Evolutionary conservation across 2,888 invertebrate species (phyloP), one percentile per base, ranked within the genome.

Genomic region (Limnephilus auricula): DNA sequence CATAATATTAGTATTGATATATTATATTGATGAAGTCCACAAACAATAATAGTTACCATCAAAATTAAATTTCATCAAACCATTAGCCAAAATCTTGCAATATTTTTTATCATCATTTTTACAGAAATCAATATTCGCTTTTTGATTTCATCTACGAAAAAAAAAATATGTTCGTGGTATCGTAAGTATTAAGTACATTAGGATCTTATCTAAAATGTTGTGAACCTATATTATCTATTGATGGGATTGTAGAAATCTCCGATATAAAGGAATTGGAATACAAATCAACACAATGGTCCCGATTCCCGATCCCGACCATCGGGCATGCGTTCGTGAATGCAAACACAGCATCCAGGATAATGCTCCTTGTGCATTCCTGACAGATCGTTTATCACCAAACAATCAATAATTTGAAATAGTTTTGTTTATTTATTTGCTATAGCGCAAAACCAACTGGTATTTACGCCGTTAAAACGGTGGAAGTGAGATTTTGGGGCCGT

Each of bases 321-420:
- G 86, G 50, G 45, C 50, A 86, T 86, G 50, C 86, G 50, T 50
- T 86, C 86, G 31, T 45, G 86, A 86, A 50, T 45, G 86, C 50
- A 86, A 45, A 15, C 40, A 45, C 86, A 50, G 45, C 86, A 86
- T 86, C 50, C 50, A 86, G 86, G 50, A n/a, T 31, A 86, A 86
- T 45, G 31, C 50, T 86, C 37, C 25, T 45, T 85, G 65, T 65
- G 65, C 65, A 65, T 37, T 82, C 82, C 82, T 82, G 82, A 34
- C 82, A 82, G 82, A 82, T 82, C 34, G 82, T 32, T 82, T 25
- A 25, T 65, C 32, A 37, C 18, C 82, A 18, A 82, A 18, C 40
- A 10, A 82, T 82, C 82, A 82, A 82, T 82, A 82, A 82, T 82
- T 25, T 82, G 10, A 34, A 32, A 18, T 34, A 13, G 34, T 82